Conservation (phyloP, 2,797 vertebrate genomes). For the Brotogeris chrysoptera region DNA sequence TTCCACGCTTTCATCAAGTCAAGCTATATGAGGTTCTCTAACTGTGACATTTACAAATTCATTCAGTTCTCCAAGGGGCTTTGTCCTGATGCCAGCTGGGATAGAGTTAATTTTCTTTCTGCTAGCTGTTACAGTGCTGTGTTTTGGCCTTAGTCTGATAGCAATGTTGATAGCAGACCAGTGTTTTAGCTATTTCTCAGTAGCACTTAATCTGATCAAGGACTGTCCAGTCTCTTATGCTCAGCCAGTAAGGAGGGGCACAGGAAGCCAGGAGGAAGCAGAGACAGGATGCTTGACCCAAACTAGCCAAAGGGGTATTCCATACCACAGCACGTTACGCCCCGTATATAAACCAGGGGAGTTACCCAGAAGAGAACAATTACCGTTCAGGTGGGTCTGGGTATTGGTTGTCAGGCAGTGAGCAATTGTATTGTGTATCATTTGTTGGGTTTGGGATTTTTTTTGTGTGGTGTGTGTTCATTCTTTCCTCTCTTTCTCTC, state of each 20-base stretch:
- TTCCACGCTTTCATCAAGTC: neutral
- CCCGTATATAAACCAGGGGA: neutral
- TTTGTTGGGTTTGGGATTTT: neutral
- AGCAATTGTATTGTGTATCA: neutral
- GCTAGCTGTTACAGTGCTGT: neutral
- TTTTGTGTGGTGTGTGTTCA: neutral
- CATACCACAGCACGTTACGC: neutral
- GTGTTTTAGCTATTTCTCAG: neutral
- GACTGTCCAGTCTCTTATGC: neutral
- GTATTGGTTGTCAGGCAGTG: neutral
- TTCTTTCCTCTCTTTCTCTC: neutral
- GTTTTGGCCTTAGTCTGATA: neutral
- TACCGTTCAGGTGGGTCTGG: accelerated
- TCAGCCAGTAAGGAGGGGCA: neutral
- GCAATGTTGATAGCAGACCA: neutral
- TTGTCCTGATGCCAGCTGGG: neutral
- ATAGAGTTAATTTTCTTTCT: neutral
- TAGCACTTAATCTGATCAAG: neutral
- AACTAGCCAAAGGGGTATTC: neutral
- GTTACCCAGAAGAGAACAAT: neutral
- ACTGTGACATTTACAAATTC: neutral
- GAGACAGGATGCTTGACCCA: neutral
- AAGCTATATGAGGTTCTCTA: neutral
- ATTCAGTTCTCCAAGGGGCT: neutral
- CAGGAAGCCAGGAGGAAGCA: neutral